Evolutionary conservation across 2,888 invertebrate genomes (phyloP), one percentile per base, ranked within the genome.

Genomic region (Caenorhabditis sp.): DNA sequence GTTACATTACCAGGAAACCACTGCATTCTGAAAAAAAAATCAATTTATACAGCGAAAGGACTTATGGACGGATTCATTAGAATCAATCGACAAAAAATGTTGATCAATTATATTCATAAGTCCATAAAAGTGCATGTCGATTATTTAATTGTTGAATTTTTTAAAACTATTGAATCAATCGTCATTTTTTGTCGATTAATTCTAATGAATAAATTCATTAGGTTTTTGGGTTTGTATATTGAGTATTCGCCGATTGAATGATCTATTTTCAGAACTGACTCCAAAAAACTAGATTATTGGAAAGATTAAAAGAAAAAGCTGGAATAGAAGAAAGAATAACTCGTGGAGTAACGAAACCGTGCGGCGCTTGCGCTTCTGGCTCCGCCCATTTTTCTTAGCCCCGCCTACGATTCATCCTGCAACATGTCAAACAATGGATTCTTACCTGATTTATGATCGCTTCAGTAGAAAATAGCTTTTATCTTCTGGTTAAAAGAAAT

Each of bases 1-100:
- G 51, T 26, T 35, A 85, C 85, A 44, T 64, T 72, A 3, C 88
- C 88, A 12, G 85, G 66, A 63, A 86, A 86, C 88, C 88, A 88
- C 70, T 85, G 75, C 88, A 88, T 88, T 61, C 56, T 73, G 47
- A 26, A 28, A 54, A 22, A 7, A 6, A 12, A 26, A 54, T 4
- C 26, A 54, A 54, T 31, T 31, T 31, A 6, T n/a, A n/a, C n/a
- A n/a, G n/a, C n/a, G n/a, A n/a, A n/a, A n/a, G n/a, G n/a, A n/a
- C n/a, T n/a, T n/a, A n/a, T 51, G 44, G 14, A 4, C 16, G 5
- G 1, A 44, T 44, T 1, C 7, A 44, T 44, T 44, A 7, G n/a
- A n/a, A 44, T 14, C 44, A 44, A 44, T 44, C n/a, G n/a, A n/a
- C n/a, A n/a, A n/a, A n/a, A n/a, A n/a, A n/a, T n/a, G n/a, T n/a